phyloP scores from a whole-genome alignment of 1,140 invertebrate species.

The Drosophila ironensis region DNA sequence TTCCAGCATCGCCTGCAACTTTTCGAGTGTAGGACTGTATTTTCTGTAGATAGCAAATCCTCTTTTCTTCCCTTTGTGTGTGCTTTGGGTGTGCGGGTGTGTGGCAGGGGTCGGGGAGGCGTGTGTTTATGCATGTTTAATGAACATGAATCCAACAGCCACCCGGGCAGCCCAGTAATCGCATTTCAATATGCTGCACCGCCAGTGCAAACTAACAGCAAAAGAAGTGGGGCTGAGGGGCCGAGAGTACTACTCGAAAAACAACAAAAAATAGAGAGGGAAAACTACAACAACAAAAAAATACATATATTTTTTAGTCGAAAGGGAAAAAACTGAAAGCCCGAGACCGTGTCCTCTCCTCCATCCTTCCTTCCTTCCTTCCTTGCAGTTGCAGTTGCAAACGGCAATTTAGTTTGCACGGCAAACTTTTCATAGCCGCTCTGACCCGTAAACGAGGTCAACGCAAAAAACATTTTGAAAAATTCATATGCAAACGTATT shows the following conservation, averaged over 20 bases:
- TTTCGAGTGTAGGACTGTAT: neutral
- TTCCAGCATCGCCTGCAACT: neutral
- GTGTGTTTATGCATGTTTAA: conserved; percentile 76
- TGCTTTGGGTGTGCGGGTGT: conserved; percentile 7
- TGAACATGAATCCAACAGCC: conserved; percentile 61
- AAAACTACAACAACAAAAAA: neutral
- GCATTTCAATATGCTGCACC: conserved; percentile 74
- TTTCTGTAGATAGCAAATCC: neutral
- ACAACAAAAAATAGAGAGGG: neutral
- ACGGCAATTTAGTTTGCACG: conserved; percentile 75
- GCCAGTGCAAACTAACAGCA: conserved; percentile 30
- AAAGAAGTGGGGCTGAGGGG: conserved; percentile 21
- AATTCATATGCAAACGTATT: conserved; percentile 80
- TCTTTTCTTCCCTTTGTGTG: neutral
- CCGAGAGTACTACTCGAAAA: conserved; percentile 23
- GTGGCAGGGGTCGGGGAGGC: conserved; percentile 19
- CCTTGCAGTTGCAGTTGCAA: conserved; percentile 28
- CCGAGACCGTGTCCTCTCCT: conserved; percentile 12
- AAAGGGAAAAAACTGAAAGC: conserved; percentile 20
- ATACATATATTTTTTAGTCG: too few relatives aligned
- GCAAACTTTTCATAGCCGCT: conserved; percentile 73
- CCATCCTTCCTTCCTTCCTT: conserved; percentile 10
- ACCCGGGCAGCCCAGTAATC: conserved; percentile 60
- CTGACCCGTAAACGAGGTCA: conserved; percentile 78
- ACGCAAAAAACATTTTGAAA: conserved; percentile 78